Percentiles rank a stretch among this genome's conserved stretches.
phyloP scores from a whole-genome alignment of 2,888 invertebrate species.

The Chrysopilus asiliformis region DNA sequence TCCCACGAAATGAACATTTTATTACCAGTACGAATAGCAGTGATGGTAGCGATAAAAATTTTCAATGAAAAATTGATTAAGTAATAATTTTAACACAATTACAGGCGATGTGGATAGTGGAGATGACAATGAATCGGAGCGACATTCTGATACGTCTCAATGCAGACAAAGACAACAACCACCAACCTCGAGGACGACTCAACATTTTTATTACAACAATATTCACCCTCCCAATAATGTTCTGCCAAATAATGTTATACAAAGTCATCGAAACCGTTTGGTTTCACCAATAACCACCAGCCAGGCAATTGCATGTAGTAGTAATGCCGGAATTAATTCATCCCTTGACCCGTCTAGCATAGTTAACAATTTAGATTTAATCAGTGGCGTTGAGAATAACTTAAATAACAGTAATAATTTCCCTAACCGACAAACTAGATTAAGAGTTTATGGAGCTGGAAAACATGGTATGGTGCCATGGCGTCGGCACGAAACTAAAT shows the following conservation, averaged over 20 bases:
- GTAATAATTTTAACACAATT: background rate
- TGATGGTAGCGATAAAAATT: constrained; percentile 45
- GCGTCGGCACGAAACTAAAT: constrained; percentile 21
- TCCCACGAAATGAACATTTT: constrained; percentile 51
- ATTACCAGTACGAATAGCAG: constrained; percentile 75
- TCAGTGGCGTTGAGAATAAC: constrained; percentile 17
- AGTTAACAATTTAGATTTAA: constrained; percentile 21
- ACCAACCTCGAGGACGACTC: constrained; percentile 1
- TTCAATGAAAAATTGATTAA: constrained; percentile 1
- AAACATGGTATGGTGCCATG: constrained; percentile 18
- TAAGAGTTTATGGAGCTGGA: constrained; percentile 17
- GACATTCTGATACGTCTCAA: constrained; percentile 36
- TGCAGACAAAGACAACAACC: constrained; percentile 9
- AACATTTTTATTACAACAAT: background rate
- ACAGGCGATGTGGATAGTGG: constrained; percentile 72
- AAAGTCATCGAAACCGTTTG: constrained; percentile 7
- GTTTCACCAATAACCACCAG: background rate
- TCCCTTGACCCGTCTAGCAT: constrained; percentile 10
- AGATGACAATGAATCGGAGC: constrained; percentile 52
- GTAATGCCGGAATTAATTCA: constrained; percentile 1
- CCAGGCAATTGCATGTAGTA: constrained; percentile 1
- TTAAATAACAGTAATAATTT: constrained; percentile 13
- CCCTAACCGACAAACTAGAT: constrained; percentile 18
- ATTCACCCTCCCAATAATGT: background rate
- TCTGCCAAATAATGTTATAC: constrained; percentile 2